phyloP scores from a whole-genome alignment of 2,797 vertebrate genomes.

The Phrynocephalus vlangalii region DNA sequence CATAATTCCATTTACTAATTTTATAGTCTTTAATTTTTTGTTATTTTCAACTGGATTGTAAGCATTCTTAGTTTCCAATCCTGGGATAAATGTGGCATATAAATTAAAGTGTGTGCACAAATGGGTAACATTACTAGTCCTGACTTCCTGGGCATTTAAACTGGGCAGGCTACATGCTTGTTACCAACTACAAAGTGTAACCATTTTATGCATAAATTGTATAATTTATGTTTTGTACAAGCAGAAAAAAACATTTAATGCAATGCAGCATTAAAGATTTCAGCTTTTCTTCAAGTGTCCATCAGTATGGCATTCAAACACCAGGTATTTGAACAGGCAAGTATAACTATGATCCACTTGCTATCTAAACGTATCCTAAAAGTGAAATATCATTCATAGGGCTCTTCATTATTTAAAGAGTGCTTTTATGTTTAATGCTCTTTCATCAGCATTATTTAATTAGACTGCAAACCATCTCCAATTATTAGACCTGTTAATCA shows the following conservation, averaged over 20 bases:
- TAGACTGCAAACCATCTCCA: conserved; percentile 34
- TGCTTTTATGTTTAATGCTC: conserved; percentile 36
- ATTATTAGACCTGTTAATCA: conserved; percentile 49
- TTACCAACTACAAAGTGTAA: conserved; percentile 49
- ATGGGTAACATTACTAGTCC: too few species aligned
- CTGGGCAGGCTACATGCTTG: conserved; percentile 59
- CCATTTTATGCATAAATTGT: conserved; percentile 7
- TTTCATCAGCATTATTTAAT: conserved; percentile 32
- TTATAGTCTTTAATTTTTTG: too few species aligned
- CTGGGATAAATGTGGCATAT: too few species aligned
- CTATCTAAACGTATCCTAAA: conserved; percentile 10
- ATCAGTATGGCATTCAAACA: conserved; percentile 11
- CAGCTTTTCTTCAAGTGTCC: neutral
- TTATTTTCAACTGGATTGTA: too few species aligned
- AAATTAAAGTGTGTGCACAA: too few species aligned
- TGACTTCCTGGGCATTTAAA: conserved; percentile 51
- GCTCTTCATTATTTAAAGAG: conserved; percentile 31
- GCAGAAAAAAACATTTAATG: neutral
- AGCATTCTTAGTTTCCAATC: too few species aligned
- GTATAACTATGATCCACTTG: conserved; percentile 2
- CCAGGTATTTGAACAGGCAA: conserved; percentile 22
- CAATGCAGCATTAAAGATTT: neutral
- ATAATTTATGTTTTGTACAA: neutral
- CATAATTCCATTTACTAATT: too few species aligned
- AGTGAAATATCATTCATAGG: conserved; percentile 38